Conservation (phyloP, 2,888 invertebrate genomes). For the Psylliodes chrysocephalus region DNA sequence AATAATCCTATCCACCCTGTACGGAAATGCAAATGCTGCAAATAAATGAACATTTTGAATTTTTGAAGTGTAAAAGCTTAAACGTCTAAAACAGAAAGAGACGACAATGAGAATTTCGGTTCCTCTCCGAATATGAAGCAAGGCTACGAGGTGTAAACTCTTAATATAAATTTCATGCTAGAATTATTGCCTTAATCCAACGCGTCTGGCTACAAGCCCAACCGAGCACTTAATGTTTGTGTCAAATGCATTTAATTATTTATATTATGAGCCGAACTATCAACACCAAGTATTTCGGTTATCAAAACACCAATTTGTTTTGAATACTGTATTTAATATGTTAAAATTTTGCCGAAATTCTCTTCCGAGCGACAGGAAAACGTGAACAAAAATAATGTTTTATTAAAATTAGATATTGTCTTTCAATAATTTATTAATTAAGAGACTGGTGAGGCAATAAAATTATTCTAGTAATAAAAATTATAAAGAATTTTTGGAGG, state of each 20-base stretch:
- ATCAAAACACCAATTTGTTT: constrained; percentile 9
- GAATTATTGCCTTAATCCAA: constrained; percentile 15
- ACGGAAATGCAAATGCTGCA: too few species aligned
- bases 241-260: constrained; percentile 17
- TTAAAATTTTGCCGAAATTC: too few species aligned
- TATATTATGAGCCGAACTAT: neutral
- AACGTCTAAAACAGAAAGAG: neutral
- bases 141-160: constrained; percentile 17
- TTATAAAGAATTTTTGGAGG: too few species aligned
- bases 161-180: constrained; percentile 19
- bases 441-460: too few species aligned
- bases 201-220: constrained; percentile 4
- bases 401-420: too few species aligned
- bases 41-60: too few species aligned
- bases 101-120: neutral
- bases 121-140: neutral
- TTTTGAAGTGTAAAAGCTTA: too few species aligned
- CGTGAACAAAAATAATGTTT: too few species aligned
- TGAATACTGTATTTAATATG: constrained; percentile 7
- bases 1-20: too few species aligned
- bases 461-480: too few species aligned
- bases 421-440: too few species aligned
- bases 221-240: constrained; percentile 12
- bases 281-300: constrained; percentile 1
- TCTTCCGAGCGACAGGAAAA: too few species aligned